Evolutionary conservation across 2,113 vertebrate species (phyloP), one percentile per base, ranked within the genome.

Genomic region (Ptilorrhoa leucosticta): DNA sequence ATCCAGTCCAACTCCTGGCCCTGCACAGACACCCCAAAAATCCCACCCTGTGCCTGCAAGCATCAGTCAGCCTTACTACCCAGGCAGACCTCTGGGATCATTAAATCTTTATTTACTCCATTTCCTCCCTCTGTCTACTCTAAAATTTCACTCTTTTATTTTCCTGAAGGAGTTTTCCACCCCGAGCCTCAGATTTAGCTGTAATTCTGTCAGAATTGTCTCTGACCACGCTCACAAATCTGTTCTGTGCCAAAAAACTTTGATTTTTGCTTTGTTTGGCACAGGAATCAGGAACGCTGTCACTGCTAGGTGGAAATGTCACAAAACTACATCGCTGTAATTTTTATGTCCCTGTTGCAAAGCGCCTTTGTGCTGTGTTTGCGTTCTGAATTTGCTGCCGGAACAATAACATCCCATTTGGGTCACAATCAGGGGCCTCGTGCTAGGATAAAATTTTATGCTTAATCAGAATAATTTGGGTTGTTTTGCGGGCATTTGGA

Each of bases 391-490:
- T 91, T 69, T 82, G 44, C 58, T 91, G 78, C 50, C 70, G 61
- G 61, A 91, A 72, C 60, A 92, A 65, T 14, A 87, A 90, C 56
- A 47, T 48, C 83, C 53, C 18, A 27, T 79, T 76, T 86, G 86
- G 87, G 83, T 92, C 77, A 79, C 69, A 82, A 75, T n/a, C 53
- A 57, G 50, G 60, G 61, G 50, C 90, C 39, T 75, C 27, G n/a
- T 35, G 23, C 73, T 61, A 0, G 26, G 30, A 79, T 61, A 78
- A 93, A 89, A 83, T 87, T 83, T 91, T 78, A 48, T 56, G 70
- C 31, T 57, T 90, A 60, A 84, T 90, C 85, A 87, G 86, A 84
- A 94, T 70, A 61, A 92, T 95, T 70, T 61, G 57, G 72, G 69
- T 82, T 47, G 53, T 35, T 96, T 33, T 70, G 50, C 54, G 65